Evolutionary conservation across 2,113 vertebrate genomes (phyloP), one percentile per base, ranked within the genome.

Genomic region (Chionis minor): DNA sequence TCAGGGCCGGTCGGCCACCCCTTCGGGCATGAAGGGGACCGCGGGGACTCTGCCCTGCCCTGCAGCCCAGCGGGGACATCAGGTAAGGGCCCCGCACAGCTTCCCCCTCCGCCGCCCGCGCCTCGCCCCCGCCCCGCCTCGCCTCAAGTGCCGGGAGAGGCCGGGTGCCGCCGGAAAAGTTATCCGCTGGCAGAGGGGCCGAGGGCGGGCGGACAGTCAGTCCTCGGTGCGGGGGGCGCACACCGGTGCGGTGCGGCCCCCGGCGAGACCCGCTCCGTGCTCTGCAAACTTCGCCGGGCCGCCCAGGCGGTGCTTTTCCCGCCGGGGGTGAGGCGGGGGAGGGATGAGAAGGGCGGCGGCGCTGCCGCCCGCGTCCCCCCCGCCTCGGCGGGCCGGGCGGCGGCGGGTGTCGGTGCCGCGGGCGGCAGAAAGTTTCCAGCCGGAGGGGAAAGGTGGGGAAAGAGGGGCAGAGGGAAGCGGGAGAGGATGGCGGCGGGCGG

Each of bases 21-120:
- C 49, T 21, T 49, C 77, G 56, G 94, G 85, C 82, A 96, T 94
- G 96, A 81, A 66, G 97, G 81, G 89, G 66, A 66, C n/a, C 20
- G 74, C 47, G 23, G 61, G 22, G 45, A 73, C 47, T 30, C 71
- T 52, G 61, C 32, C 58, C 66, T 88, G 84, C 59, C 61, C 69
- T 42, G 85, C 56, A 47, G 80, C 81, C 66, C 24, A 33, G 56
- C 74, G 73, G 85, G 66, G 30, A n/a, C 86, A 30, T 61, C 97
- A 97, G 97, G 95, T 98, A 94, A 91, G 40, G 8, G 40, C 27
- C 19, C 22, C 20, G 2, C 11, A 40, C 52, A 8, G 27, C 33
- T n/a, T 30, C 4, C 17, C 61, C 26, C n/a, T 20, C 12, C 6
- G 4, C 69, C 13, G 19, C 19, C 24, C 18, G 16, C 28, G 27